Conservation (phyloP, 2,113 vertebrate species). For the Paracanthobrama guichenoti region DNA sequence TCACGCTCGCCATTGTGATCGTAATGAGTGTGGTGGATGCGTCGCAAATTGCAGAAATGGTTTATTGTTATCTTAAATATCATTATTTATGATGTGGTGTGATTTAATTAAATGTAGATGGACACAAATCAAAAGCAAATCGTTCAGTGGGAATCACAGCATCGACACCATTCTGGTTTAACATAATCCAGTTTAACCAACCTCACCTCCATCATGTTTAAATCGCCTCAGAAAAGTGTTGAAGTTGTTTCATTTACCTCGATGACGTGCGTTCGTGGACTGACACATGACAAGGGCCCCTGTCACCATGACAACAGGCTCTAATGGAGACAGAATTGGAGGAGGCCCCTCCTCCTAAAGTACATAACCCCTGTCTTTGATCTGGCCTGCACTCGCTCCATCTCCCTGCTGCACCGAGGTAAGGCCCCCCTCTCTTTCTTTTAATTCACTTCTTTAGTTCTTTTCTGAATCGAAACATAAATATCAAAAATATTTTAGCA, state of each 20-base stretch:
- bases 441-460: constrained; percentile 8
- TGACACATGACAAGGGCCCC: constrained; percentile 39
- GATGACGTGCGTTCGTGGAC: constrained; percentile 51
- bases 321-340: constrained; percentile 35
- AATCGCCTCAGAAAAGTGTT: constrained; percentile 38
- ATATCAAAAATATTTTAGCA: neutral
- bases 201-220: neutral
- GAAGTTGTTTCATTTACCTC: constrained; percentile 42
- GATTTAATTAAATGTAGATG: neutral
- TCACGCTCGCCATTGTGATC: neutral
- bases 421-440: constrained; percentile 32
- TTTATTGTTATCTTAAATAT: neutral
- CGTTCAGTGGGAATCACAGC: neutral
- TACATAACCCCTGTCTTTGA: constrained; percentile 62
- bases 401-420: constrained; percentile 44
- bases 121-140: neutral
- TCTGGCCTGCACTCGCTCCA: constrained; percentile 35
- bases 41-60: neutral
- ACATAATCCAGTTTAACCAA: neutral
- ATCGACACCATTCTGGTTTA: neutral
- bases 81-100: neutral
- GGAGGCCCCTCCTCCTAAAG: constrained; percentile 60
- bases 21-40: neutral
- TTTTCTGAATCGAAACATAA: neutral
- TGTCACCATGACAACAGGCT: constrained; percentile 56